Evolutionary conservation across 1,140 invertebrate genomes (phyloP).

Genomic region (Cyclina sinensis): DNA sequence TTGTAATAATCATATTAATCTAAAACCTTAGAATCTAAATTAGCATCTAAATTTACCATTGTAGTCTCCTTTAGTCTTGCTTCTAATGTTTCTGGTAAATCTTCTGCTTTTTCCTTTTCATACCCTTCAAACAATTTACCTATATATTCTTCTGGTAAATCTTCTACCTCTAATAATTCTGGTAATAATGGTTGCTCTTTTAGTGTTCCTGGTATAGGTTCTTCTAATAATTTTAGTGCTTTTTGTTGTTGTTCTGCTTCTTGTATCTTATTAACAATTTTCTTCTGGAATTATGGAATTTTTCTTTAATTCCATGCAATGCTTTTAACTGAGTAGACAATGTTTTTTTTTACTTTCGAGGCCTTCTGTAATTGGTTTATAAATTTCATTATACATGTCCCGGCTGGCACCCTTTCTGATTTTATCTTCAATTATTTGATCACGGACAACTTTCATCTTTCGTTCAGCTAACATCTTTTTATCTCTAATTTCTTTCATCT

Average conservation of each 20-base stretch:
- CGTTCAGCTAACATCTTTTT: neutral
- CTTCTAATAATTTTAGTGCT: neutral
- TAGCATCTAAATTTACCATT: neutral
- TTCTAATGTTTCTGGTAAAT: no score
- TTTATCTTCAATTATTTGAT: neutral
- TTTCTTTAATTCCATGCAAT: neutral
- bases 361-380: neutral
- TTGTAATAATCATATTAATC: neutral
- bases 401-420: neutral
- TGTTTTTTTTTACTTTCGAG: neutral
- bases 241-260: neutral
- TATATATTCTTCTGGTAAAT: no score
- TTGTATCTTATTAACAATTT: neutral
- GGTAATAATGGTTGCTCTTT: neutral
- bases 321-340: neutral
- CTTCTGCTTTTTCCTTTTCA: neutral
- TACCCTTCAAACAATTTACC: neutral
- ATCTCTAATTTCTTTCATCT: neutral
- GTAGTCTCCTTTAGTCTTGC: neutral
- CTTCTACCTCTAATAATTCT: neutral
- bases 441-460: neutral
- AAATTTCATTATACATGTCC: no score
- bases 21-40: neutral
- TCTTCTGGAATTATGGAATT: neutral
- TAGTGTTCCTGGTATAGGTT: neutral